These are phyloP conservation scores for Vanessa atalanta DNA, from an alignment of 1,140 invertebrate genomes.

Conservation along the genomic window DNA sequence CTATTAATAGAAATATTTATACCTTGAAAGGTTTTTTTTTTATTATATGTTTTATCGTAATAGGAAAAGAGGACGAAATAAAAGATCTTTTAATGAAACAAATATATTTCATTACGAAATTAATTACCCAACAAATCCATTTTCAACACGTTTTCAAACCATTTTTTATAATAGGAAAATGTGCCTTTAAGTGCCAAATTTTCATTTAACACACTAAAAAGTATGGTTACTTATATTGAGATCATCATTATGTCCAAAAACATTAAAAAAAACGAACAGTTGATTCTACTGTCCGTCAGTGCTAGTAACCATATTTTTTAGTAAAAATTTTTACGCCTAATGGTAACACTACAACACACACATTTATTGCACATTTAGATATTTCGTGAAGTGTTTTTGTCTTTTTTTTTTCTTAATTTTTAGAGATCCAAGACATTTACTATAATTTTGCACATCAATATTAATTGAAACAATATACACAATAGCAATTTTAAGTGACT, in stretches of 20 bases:
- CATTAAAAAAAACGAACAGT: slow-evolving; percentile 61
- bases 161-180: slow-evolving; percentile 78
- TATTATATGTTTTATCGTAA: no score
- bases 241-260: slow-evolving; percentile 69
- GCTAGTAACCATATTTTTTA: slow-evolving; percentile 65
- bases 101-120: slow-evolving; percentile 82
- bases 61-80: slow-evolving; percentile 44
- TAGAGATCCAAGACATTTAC: slow-evolving; percentile 80
- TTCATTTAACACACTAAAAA: slow-evolving; percentile 71
- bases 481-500: slow-evolving; percentile 78
- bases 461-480: slow-evolving; percentile 79
- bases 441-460: slow-evolving; percentile 81
- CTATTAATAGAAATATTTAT: no score
- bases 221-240: slow-evolving; percentile 69
- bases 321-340: slow-evolving; percentile 77
- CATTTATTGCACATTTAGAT: slow-evolving; percentile 82
- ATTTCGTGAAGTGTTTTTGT: slow-evolving; percentile 79
- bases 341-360: slow-evolving; percentile 81
- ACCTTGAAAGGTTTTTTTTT: no score
- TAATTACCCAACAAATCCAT: slow-evolving; percentile 82
- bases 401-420: slow-evolving; percentile 77
- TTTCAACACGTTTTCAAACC: slow-evolving; percentile 79
- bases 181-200: slow-evolving; percentile 80
- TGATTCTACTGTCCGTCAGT: slow-evolving; percentile 44
- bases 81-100: slow-evolving; percentile 79